Evolutionary conservation across 2,888 invertebrate species (phyloP).

Genomic region (Tupiocoris notatus): DNA sequence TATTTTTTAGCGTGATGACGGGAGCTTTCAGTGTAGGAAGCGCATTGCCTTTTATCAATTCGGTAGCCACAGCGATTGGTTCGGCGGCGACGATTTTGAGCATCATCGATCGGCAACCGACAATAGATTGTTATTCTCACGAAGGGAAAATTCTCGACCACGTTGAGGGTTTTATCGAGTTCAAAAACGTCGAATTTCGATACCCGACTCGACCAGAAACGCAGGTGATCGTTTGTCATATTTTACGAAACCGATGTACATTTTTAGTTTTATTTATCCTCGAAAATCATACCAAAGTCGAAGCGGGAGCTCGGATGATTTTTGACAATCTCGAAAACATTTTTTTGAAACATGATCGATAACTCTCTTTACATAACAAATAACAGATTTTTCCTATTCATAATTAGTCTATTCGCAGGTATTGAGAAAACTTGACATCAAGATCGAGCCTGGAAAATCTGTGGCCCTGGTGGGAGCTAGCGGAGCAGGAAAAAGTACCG

Average conservation of each 20-base stretch:
- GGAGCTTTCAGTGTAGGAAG: constrained; percentile 76
- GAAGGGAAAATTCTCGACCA: constrained; percentile 61
- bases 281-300: too few relatives aligned
- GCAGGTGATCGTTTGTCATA: constrained; percentile 53
- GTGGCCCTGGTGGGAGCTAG: constrained; percentile 72
- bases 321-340: too few relatives aligned
- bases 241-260: neutral
- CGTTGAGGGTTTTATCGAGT: constrained; percentile 66
- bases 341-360: too few relatives aligned
- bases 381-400: too few relatives aligned
- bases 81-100: constrained; percentile 74
- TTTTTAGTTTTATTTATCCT: neutral
- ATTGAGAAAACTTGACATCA: constrained; percentile 65
- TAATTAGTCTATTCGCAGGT: constrained; percentile 53
- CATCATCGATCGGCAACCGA: constrained; percentile 71
- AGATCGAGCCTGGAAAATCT: constrained; percentile 69
- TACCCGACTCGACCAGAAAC: constrained; percentile 80
- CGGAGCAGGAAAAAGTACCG: constrained; percentile 78
- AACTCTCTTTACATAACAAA: too few relatives aligned
- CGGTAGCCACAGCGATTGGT: constrained; percentile 74
- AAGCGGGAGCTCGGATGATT: too few relatives aligned
- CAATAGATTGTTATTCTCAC: constrained; percentile 68
- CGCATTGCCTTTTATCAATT: constrained; percentile 76
- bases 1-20: constrained; percentile 74
- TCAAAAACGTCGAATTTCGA: constrained; percentile 71